These are phyloP conservation scores for Drosophila neoperkinsi DNA, from an alignment of 2,888 invertebrate species.

Conservation along the genomic window DNA sequence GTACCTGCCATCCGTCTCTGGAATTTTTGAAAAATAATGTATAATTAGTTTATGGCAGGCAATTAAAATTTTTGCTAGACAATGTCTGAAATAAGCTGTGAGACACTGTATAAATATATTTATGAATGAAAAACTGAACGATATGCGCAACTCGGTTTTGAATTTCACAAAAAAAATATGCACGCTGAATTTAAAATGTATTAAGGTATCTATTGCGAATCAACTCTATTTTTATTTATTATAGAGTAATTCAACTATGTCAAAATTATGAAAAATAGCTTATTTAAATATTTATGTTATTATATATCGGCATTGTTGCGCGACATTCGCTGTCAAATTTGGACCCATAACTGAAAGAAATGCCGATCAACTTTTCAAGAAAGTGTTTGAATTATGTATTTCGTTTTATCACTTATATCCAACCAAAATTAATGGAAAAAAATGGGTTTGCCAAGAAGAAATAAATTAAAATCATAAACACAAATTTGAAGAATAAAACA, in stretches of 20 bases:
- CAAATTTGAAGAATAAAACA: slow-evolving; percentile 1
- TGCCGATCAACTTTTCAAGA: background rate
- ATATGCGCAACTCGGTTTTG: background rate
- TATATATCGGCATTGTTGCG: slow-evolving; percentile 1
- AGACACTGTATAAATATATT: background rate
- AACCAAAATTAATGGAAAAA: background rate
- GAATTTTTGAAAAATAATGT: too few relatives aligned
- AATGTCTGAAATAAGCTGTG: too few relatives aligned
- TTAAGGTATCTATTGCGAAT: slow-evolving; percentile 15
- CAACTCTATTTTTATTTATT: slow-evolving; percentile 43
- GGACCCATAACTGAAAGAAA: background rate
- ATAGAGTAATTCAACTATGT: slow-evolving; percentile 17
- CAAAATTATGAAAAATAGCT: background rate
- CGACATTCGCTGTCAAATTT: slow-evolving; percentile 2
- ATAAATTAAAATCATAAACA: background rate
- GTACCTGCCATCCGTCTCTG: too few relatives aligned
- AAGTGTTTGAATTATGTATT: background rate
- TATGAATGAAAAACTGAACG: background rate
- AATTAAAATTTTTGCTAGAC: too few relatives aligned
- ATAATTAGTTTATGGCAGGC: too few relatives aligned
- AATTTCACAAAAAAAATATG: background rate
- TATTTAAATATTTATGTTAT: slow-evolving; percentile 11
- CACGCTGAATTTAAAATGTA: slow-evolving; percentile 5
- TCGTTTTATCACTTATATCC: background rate
- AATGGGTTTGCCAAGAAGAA: background rate